These are phyloP conservation scores for Chrysodeixis includens DNA, from an alignment of 2,888 invertebrate species.

Conservation along the genomic window DNA sequence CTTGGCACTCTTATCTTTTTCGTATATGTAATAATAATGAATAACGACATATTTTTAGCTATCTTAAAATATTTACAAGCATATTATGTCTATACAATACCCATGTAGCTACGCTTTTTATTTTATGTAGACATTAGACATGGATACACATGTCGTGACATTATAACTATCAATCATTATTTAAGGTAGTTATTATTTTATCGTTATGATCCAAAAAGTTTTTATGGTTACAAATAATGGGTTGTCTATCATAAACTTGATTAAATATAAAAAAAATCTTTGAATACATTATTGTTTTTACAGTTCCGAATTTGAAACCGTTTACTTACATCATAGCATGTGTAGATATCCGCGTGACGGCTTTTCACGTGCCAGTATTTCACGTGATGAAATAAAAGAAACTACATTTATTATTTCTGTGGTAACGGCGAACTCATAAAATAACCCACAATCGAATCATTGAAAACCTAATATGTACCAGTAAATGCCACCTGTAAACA, in stretches of 20 bases:
- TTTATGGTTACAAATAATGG: not conserved
- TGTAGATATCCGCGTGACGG: not conserved
- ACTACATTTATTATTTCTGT: too few relatives aligned
- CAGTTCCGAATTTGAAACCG: not conserved
- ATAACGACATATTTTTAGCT: conserved; percentile 44
- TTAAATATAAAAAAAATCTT: not conserved
- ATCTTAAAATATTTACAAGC: conserved; percentile 16
- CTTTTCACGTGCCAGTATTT: conserved; percentile 1
- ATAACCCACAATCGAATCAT: not conserved
- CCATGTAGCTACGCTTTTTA: conserved; percentile 25
- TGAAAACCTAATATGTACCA: not conserved
- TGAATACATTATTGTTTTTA: not conserved
- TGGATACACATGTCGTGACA: not conserved
- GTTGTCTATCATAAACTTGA: not conserved
- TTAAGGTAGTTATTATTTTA: not conserved
- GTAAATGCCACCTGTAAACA: not conserved
- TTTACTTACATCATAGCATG: too few relatives aligned
- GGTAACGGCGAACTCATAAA: not conserved
- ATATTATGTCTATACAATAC: conserved; percentile 11
- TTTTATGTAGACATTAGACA: not conserved
- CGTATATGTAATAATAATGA: conserved; percentile 23
- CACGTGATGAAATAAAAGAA: not conserved
- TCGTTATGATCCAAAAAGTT: not conserved
- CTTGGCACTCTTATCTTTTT: conserved; percentile 45
- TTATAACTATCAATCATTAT: not conserved